Conservation (phyloP, 2,113 vertebrate genomes). For the Melanerpes formicivorus region DNA sequence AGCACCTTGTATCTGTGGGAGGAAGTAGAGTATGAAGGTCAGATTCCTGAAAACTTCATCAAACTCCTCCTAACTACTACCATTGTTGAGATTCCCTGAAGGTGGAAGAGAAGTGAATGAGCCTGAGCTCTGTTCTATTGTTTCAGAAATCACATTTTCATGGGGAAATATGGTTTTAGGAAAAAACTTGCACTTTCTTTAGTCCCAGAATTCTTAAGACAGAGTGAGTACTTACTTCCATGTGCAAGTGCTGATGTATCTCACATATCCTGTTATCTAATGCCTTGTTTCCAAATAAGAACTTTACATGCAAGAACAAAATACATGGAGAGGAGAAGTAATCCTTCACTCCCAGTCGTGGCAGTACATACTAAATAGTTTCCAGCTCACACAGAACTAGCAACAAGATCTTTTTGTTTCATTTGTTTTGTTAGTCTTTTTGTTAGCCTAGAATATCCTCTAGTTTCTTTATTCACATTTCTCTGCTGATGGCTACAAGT, state of each 20-base stretch:
- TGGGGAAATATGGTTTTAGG: background rate
- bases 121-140: background rate
- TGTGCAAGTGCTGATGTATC: background rate
- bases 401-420: background rate
- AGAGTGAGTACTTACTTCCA: background rate
- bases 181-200: background rate
- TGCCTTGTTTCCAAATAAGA: background rate
- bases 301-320: background rate
- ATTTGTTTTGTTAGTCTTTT: background rate
- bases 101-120: background rate
- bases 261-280: background rate
- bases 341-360: background rate
- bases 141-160: background rate
- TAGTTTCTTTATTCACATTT: background rate
- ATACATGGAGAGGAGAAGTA: background rate
- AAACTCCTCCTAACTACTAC: background rate
- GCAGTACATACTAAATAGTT: background rate
- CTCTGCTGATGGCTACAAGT: background rate
- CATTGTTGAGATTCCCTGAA: background rate
- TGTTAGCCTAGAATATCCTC: background rate
- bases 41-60: background rate
- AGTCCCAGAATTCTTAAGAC: background rate
- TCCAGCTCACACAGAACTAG: background rate
- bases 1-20: constrained; percentile 81
- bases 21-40: background rate